Percentiles rank a stretch among this genome's conserved stretches.
Evolutionary conservation across 1,140 invertebrate species (phyloP).

Genomic region (Lepidostoma basale): DNA sequence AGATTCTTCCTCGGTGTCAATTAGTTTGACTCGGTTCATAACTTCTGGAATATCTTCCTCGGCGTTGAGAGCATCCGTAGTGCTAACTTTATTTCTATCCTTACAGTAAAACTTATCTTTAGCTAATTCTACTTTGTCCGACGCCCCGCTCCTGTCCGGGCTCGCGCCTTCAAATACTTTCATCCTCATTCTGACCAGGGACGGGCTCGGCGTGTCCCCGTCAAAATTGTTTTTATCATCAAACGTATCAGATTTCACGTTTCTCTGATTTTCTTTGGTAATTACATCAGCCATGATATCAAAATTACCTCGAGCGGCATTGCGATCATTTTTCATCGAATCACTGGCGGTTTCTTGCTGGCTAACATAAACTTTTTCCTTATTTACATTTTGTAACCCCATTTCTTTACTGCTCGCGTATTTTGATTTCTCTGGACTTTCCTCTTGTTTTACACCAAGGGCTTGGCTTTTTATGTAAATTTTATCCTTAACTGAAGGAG

Average conservation of each 20-base stretch:
- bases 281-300: conserved; percentile 28
- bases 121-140: conserved; percentile 30
- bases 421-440: conserved; percentile 34
- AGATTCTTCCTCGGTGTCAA: conserved; percentile 23
- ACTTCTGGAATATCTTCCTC: conserved; percentile 4
- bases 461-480: conserved; percentile 25
- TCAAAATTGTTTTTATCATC: conserved; percentile 19
- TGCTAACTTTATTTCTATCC: neutral
- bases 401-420: conserved; percentile 32
- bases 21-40: neutral
- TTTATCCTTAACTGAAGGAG: conserved; percentile 44
- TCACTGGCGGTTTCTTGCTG: conserved; percentile 46
- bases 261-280: conserved; percentile 52
- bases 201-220: conserved; percentile 15
- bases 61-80: neutral
- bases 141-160: conserved; percentile 7
- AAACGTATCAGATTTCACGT: conserved; percentile 50
- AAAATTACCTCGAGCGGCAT: conserved; percentile 19
- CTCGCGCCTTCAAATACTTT: conserved; percentile 38
- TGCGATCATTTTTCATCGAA: conserved; percentile 43
- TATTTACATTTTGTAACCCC: conserved; percentile 43
- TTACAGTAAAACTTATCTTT: conserved; percentile 25
- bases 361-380: conserved; percentile 33
- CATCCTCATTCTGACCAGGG: conserved; percentile 43
- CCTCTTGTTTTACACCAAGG: conserved; percentile 30